Base-by-base conservation (phyloP, 2,113 vertebrate genomes). In the Nothobranchius kuhntae region DNA sequence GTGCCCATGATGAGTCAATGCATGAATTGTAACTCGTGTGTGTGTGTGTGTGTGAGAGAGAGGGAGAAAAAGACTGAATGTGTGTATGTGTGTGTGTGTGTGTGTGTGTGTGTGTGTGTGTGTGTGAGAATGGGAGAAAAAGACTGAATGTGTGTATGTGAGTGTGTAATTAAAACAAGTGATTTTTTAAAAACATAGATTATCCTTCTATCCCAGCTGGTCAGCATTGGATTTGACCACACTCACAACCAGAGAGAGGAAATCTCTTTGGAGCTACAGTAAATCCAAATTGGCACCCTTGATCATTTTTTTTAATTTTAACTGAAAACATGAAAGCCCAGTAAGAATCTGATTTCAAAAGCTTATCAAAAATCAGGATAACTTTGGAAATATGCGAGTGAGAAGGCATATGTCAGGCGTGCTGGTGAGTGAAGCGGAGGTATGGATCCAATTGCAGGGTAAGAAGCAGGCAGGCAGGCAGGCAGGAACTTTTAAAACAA, bases 161-260 rank as follows among this genome's bases (percentile, higher is more conserved):
- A 74, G 78, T 87, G 71, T 84, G 84, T 91, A 93, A 92, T 93
- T 93, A 93, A 92, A 91, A 89, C 84, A 90, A 92, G 89, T 91
- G 86, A 90, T 87, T 86, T 82, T 90, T 81, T 47, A 73, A 83
- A 30, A 66, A 81, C 68, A 83, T 82, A 89, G 91, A 92, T 93
- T 92, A 93, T 93, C 90, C 83, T 70, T 85, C 76, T 75, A 80
- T 87, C 88, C 92, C 92, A 93, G 91, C 91, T 92, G 92, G 80
- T 91, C 86, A 73, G 77, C 85, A 80, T 86, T 86, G 88, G 91
- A 92, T 92, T 92, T 91, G 87, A 87, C 84, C 84, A 86, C 78
- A 78, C 79, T 53, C 51, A 83, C 86, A 85, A 89, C 81, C 82
- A 88, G 65, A 75, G 85, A 84, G 86, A 91, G 90, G 86, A 91